phyloP scores from a whole-genome alignment of 2,888 invertebrate genomes.

The Agrypnus murinus region DNA sequence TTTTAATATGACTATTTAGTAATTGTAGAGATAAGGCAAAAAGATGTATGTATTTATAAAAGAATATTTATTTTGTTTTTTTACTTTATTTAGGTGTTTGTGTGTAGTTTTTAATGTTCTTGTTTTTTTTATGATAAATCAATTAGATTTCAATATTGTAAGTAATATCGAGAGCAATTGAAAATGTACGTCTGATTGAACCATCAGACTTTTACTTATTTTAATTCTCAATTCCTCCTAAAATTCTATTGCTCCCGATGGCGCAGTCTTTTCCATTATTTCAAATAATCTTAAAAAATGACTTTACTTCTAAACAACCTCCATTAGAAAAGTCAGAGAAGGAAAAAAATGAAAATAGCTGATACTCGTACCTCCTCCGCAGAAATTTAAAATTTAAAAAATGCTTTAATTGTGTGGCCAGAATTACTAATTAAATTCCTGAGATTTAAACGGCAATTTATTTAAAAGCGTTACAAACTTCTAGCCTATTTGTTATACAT shows the following conservation, averaged over 20 bases:
- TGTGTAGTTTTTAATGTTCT: constrained; percentile 5
- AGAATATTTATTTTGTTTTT: constrained; percentile 44
- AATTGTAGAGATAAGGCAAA: constrained; percentile 35
- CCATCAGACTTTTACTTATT: no score
- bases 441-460: constrained; percentile 8
- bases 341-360: background rate
- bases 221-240: background rate
- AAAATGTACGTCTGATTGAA: no score
- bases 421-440: constrained; percentile 27
- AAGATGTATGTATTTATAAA: constrained; percentile 46
- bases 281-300: background rate
- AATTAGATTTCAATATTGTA: no score
- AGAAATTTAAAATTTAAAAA: background rate
- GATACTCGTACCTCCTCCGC: constrained; percentile 5
- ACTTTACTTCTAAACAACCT: background rate
- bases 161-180: no score
- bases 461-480: constrained; percentile 32
- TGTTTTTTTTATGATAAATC: background rate
- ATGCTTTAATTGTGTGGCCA: constrained; percentile 23
- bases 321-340: background rate
- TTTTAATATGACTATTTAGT: no score
- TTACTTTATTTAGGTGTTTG: constrained; percentile 20
- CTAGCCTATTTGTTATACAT: constrained; percentile 38
- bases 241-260: no score
- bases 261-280: no score